Percentiles rank a stretch among this genome's conserved stretches.
Evolutionary conservation across 2,113 vertebrate species (phyloP).

Genomic region (Verasper variegatus): DNA sequence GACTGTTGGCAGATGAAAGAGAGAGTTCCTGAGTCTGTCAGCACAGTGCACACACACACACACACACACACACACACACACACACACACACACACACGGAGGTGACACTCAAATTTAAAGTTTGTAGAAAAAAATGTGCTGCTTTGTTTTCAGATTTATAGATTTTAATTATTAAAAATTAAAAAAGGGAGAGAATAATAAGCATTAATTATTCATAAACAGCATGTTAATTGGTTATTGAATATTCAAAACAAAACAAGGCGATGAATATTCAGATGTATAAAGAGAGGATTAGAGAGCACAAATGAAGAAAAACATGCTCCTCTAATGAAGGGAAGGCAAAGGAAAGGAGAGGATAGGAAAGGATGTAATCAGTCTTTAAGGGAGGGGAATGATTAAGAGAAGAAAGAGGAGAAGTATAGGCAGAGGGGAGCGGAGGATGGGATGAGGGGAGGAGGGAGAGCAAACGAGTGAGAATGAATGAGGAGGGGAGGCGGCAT

Average conservation of each 20-base stretch:
- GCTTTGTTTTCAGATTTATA: slow-evolving; percentile 76
- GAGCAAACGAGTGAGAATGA: no score
- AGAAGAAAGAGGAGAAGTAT: neutral
- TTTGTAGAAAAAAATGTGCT: slow-evolving; percentile 27
- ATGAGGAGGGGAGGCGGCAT: slow-evolving; percentile 5
- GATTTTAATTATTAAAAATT: slow-evolving; percentile 74
- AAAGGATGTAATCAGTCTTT: neutral
- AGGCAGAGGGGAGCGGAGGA: neutral
- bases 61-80: slow-evolving; percentile 25
- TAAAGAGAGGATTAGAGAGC: slow-evolving; percentile 65
- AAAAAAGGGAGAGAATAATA: slow-evolving; percentile 70
- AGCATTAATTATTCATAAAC: slow-evolving; percentile 75
- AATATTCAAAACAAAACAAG: slow-evolving; percentile 79
- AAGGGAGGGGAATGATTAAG: neutral
- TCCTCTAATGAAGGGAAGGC: slow-evolving; percentile 59
- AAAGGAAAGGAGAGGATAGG: slow-evolving; percentile 10
- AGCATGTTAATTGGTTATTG: slow-evolving; percentile 73
- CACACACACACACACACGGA: neutral
- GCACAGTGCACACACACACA: slow-evolving; percentile 23
- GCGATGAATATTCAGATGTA: slow-evolving; percentile 71
- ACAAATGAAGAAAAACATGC: slow-evolving; percentile 61
- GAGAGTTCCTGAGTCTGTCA: slow-evolving; percentile 73
- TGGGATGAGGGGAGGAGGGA: neutral
- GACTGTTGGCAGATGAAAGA: slow-evolving; percentile 72
- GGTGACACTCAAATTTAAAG: slow-evolving; percentile 23